phyloP scores from a whole-genome alignment of 1,140 invertebrate species.

The Tetragnatha versicolor region DNA sequence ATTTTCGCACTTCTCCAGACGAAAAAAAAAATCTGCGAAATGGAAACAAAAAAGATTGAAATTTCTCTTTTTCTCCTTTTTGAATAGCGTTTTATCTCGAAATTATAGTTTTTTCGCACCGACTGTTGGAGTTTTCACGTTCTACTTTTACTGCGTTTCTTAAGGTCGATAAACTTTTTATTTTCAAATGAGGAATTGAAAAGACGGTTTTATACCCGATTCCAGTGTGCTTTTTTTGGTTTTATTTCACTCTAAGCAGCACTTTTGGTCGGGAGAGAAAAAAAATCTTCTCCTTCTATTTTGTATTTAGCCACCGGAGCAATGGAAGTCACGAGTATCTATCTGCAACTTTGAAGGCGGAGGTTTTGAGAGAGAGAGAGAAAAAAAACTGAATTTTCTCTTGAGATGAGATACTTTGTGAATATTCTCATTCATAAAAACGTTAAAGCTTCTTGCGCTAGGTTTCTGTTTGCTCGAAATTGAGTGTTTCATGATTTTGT shows the following conservation, averaged over 20 bases:
- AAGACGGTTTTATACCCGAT: background rate
- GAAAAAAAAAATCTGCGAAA: background rate
- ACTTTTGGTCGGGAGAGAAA: background rate
- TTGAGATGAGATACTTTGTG: too few relatives aligned
- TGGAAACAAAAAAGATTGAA: background rate
- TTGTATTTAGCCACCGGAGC: too few relatives aligned
- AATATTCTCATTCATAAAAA: too few relatives aligned
- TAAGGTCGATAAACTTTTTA: slow-evolving; percentile 27
- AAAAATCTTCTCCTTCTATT: background rate
- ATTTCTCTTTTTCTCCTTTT: background rate
- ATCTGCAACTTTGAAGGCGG: too few relatives aligned
- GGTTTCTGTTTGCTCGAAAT: too few relatives aligned
- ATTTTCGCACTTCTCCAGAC: background rate
- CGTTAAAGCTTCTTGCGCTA: too few relatives aligned
- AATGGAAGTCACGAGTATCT: too few relatives aligned
- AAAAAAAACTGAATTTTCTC: background rate
- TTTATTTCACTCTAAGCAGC: background rate
- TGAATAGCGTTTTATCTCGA: slow-evolving; percentile 25
- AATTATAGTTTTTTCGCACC: slow-evolving; percentile 6
- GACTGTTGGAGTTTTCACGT: background rate
- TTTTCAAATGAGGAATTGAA: slow-evolving; percentile 29
- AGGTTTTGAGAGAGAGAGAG: background rate
- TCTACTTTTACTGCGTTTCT: slow-evolving; percentile 16
- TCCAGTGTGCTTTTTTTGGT: background rate
- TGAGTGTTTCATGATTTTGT: too few relatives aligned